phyloP scores from a whole-genome alignment of 2,888 invertebrate genomes.

The Lamproptera curius region DNA sequence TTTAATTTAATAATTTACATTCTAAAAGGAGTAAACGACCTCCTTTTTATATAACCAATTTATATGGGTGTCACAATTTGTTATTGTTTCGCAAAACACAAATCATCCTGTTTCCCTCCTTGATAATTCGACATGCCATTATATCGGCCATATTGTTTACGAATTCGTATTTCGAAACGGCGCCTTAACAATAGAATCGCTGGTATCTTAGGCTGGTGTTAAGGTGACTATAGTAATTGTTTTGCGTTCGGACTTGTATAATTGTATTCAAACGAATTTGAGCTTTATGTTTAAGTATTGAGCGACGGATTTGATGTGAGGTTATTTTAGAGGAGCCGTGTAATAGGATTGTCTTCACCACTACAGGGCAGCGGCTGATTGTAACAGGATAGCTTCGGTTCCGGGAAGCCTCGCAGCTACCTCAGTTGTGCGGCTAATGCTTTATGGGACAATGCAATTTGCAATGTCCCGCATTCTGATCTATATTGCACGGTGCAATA shows the following conservation, averaged over 20 bases:
- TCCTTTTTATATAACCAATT: too few relatives aligned
- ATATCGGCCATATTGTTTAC: slow-evolving; percentile 28
- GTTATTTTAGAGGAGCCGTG: slow-evolving; percentile 1
- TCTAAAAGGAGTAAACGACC: too few relatives aligned
- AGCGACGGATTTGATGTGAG: slow-evolving; percentile 4
- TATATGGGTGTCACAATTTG: too few relatives aligned
- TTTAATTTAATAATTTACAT: too few relatives aligned
- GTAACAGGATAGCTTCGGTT: slow-evolving; percentile 47
- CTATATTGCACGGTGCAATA: slow-evolving; percentile 7
- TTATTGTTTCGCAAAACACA: neutral
- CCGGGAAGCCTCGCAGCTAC: slow-evolving; percentile 43
- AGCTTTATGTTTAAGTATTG: slow-evolving; percentile 16
- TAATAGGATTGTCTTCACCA: slow-evolving; percentile 45
- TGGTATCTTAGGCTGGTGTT: slow-evolving; percentile 40
- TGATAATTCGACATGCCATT: slow-evolving; percentile 52
- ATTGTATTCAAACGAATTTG: slow-evolving; percentile 3
- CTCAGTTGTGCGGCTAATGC: slow-evolving; percentile 21
- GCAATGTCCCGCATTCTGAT: slow-evolving; percentile 14
- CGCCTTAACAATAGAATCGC: slow-evolving; percentile 60
- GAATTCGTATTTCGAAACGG: slow-evolving; percentile 40
- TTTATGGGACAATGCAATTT: slow-evolving; percentile 17
- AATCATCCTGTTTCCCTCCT: slow-evolving; percentile 33
- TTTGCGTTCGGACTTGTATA: slow-evolving; percentile 5
- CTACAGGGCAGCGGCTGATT: slow-evolving; percentile 30
- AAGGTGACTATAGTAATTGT: slow-evolving; percentile 19